Evolutionary conservation across 2,888 invertebrate genomes (phyloP), one percentile per base, ranked within the genome.

Genomic region (Chymomyza procnemis): DNA sequence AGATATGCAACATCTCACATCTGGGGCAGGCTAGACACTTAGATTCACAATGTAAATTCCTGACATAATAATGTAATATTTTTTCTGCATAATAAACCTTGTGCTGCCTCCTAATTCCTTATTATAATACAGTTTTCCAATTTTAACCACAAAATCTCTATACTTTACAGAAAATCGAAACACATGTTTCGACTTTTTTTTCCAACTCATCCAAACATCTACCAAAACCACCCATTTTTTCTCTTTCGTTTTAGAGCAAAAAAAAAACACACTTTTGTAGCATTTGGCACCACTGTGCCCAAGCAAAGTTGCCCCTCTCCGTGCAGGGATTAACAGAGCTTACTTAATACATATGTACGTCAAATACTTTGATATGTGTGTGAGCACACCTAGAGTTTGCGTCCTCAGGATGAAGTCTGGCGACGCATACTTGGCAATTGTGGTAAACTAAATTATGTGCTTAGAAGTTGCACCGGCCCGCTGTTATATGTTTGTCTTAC

Each of bases 371-470:
- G 47, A 16, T 47, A 34, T 8, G 21, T 12, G 58, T 56, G 18
- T 34, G 8, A 50, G n/a, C 3, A 47, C n/a, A 19, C 57, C 66
- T 63, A 66, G 67, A 41, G 34, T 41, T 12, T 72, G 61, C 66
- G 72, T 75, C 69, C 61, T 69, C 68, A 18, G 50, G 12, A 41
- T 41, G 26, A 26, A 26, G 19, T 50, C 76, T 72, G 47, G 69
- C 46, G 68, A 68, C 65, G 61, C 73, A 62, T 78, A 66, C 66
- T 75, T 75, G 75, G 74, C 66, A 74, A 77, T 41, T 77, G 76
- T 61, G 76, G 76, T 79, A 79, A 76, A 75, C 79, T 73, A 76
- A 76, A 76, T 76, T 79, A 76, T 76, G 76, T 76, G 76, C 76
- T 76, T 73, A 76, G 76, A 76, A 76, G 75, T 78, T 76, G 73